Base-by-base conservation (phyloP, 2,888 invertebrate species). In the Coleophora deauratella region DNA sequence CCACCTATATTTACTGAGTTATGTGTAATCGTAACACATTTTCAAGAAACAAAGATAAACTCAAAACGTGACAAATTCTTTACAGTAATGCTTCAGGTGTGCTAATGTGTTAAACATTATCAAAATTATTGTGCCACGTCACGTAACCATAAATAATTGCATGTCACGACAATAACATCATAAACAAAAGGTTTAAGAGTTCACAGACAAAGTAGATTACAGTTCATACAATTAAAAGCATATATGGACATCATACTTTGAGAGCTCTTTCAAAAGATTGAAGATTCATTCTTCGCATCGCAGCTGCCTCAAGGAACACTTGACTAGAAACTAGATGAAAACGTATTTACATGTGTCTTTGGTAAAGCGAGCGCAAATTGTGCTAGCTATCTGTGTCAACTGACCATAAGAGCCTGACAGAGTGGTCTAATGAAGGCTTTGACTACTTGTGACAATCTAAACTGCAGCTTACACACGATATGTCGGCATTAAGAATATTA, bases 301-400 rank as follows among this genome's bases (percentile, higher is more conserved):
- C n/a, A n/a, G n/a, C 21, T 6, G 21, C 21, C 21, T 21, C 21
- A 6, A 21, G 21, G 6, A 6, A 21, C 21, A 21, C 21, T 21
- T 21, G 3, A 21, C 21, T 21, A 21, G 21, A 21, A 21, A 21
- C 21, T 21, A 21, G 3, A 3, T 21, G 21, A 3, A 21, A 21
- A 21, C 34, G 42, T 42, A 48, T 48, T 48, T 40, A 46, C 41
- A 53, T 47, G 38, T 33, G 35, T 39, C 38, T 40, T 43, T 40
- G 45, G 41, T 35, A 35, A 44, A 41, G 36, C 37, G 35, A 38
- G 38, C 39, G 46, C 48, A 62, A 60, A 62, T n/a, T 63, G 62
- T 62, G 62, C 51, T 59, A 62, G 51, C 60, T 55, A 70, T 63
- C 61, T 67, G 59, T 71, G 72, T 66, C 69, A 69, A 57, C 62